Base-by-base conservation (phyloP, 2,113 vertebrate genomes). In the Ptychochromis oligacanthus region DNA sequence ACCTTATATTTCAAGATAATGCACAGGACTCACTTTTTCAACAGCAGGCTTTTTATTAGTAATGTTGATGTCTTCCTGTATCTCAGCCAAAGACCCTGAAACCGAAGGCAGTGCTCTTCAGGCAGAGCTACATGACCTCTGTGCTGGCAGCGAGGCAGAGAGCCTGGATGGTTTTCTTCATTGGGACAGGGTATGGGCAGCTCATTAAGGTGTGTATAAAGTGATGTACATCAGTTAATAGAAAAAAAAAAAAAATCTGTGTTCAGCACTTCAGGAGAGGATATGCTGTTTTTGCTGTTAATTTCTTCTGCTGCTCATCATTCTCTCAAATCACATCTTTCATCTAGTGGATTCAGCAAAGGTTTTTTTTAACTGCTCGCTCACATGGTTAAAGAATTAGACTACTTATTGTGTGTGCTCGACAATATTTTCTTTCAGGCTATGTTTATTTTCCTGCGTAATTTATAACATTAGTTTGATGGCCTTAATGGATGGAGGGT, bases 181-280 rank as follows among this genome's bases (percentile, higher is more conserved):
- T 98, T 83, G 97, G 97, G 79, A 98, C 97, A 18, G 93, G 89
- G 87, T 92, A 97, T 58, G 97, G 97, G 75, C 96, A 97, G 90
- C 89, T 99, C 80, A 95, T 98, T 57, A 98, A 97, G 97, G 97
- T 98, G 46, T 8, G 91, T 64, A 3, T 72, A 12, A 70, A 70
- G 22, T 52, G 7, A 70, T 20, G 26, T 6, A 20, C 11, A 20
- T 70, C 1, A 31, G 43, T 70, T 52, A 1, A 52, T 20, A 13
- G 17, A 31, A 49, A 15, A 15, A 13, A 43, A 12, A 43, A 43
- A 14, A 14, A 40, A 11, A 40, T 17, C 43, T 49, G 15, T 17
- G 15, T 49, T 49, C 4, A 17, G 2, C 17, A 17, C 15, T 49
- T 17, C 5, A n/a, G n/a, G n/a, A 49, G 15, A 17, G 46, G 5